Evolutionary conservation across 92 coral and sea anemone genomes (phyloP).

Genomic region (Ricordea florida): DNA sequence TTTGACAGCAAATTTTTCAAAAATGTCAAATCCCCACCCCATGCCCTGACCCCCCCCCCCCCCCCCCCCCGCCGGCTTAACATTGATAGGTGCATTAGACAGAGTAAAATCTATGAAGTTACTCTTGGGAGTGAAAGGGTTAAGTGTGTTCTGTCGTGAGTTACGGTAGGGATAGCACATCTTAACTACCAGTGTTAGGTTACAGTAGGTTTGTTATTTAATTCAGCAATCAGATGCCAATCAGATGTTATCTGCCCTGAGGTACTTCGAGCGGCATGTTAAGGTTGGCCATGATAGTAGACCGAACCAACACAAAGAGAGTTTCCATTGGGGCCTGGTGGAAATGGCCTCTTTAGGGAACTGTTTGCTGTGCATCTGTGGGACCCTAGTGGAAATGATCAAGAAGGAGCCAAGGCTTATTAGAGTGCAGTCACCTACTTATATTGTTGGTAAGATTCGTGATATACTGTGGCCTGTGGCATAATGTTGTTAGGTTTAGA

Average conservation of each 20-base stretch:
- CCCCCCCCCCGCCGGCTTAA: no score
- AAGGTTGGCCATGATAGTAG: slow-evolving; percentile 31
- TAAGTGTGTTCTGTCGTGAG: no score
- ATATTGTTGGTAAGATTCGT: slow-evolving; percentile 70
- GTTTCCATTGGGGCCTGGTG: slow-evolving; percentile 84
- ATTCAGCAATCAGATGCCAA: slow-evolving; percentile 90
- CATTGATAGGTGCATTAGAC: no score
- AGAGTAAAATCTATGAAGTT: no score
- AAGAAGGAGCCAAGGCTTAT: slow-evolving; percentile 75
- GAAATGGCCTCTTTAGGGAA: slow-evolving; percentile 78
- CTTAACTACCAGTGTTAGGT: no score
- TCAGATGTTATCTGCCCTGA: slow-evolving; percentile 83
- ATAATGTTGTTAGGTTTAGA: background rate
- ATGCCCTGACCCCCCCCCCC: no score
- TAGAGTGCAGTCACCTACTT: slow-evolving; percentile 77
- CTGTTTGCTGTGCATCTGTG: slow-evolving; percentile 78
- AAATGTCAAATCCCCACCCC: no score
- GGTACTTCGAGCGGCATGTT: slow-evolving; percentile 88
- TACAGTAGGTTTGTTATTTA: background rate
- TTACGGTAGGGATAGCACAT: no score
- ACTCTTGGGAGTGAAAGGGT: no score
- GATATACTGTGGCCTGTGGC: no score
- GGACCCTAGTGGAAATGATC: slow-evolving; percentile 60
- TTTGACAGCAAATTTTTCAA: no score
- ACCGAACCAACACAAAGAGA: slow-evolving; percentile 33